Conservation (phyloP, 2,113 vertebrate species). For the Anguilla rostrata region DNA sequence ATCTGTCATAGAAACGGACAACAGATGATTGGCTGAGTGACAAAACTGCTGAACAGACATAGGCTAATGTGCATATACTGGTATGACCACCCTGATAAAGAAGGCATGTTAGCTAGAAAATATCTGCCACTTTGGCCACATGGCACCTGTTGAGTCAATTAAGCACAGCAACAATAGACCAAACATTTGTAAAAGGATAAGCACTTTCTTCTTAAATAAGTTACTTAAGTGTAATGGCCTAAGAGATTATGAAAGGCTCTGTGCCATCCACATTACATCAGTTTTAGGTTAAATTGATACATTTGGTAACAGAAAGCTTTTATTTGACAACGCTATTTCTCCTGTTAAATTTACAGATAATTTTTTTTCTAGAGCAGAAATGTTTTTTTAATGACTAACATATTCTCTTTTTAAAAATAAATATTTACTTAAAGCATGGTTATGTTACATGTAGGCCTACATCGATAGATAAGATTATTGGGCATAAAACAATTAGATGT, state of each 20-base stretch:
- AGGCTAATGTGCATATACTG: background rate
- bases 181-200: background rate
- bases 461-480: no score
- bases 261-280: no score
- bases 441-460: no score
- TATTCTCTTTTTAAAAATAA: no score
- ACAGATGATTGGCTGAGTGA: background rate
- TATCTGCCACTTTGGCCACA: background rate
- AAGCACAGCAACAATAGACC: background rate
- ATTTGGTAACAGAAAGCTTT: no score
- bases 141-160: background rate
- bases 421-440: no score
- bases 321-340: no score
- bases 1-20: background rate
- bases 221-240: background rate
- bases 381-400: no score
- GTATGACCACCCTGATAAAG: background rate
- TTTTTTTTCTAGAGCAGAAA: no score
- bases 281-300: no score
- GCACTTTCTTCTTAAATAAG: background rate
- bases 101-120: background rate
- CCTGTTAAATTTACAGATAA: no score
- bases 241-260: background rate
- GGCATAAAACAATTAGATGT: no score
- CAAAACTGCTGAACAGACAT: background rate